Base-by-base conservation (phyloP, 2,888 invertebrate species). In the Aelia acuminata region DNA sequence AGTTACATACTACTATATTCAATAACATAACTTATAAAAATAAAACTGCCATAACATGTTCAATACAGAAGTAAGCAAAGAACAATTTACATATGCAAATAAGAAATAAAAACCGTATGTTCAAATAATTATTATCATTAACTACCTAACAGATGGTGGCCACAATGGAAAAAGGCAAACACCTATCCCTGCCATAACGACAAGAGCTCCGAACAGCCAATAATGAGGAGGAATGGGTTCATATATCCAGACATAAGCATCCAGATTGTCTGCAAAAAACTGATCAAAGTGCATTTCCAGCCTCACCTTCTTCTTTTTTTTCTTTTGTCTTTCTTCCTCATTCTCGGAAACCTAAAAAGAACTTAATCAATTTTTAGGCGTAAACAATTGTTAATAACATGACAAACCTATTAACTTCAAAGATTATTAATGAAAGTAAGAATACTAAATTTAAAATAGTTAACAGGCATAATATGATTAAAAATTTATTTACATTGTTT, bases 141-240 rank as follows among this genome's bases (percentile, higher is more conserved):
- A 47, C 26, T 92, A 96, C 94, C 96, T 95, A 91, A 99, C 96
- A 91, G 96, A 95, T 88, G 97, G 96, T 0, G 99, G 99, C 99
- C 99, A 99, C 88, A 99, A 93, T n/a, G 99, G 99, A 93, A 99
- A 99, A 92, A 99, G 94, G 93, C 99, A 99, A 63, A 99, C 95
- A 22, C 96, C 97, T 91, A 99, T 98, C 49, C 98, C 98, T 39
- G 98, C 99, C 88, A 99, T 93, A 49, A 99, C 97, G 90, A 97
- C 94, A 8, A 97, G 93, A 15, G 96, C 95, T n/a, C 99, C 99
- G 91, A 97, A 96, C 90, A 98, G 94, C 96, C 98, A 98, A 93
- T 97, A 98, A 93, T 97, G 96, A 92, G 97, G 95, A 70, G 98
- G 98, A 92, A 98, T 97, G 0, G 99, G 98, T 93, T 99, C 98